phyloP scores from a whole-genome alignment of 2,797 vertebrate genomes.

The Lacerta bilineata region DNA sequence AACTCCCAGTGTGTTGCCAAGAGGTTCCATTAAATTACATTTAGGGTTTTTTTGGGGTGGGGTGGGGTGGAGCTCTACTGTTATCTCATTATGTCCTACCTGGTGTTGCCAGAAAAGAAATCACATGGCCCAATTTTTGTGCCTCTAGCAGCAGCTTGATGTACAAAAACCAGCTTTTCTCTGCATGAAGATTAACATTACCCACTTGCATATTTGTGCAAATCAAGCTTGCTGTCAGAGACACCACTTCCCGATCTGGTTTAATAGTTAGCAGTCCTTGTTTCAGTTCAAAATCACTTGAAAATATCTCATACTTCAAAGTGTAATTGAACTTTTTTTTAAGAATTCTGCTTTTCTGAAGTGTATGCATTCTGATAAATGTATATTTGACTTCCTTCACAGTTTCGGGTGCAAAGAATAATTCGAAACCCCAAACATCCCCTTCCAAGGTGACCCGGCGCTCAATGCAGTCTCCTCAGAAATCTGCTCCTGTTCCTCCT shows the following conservation, averaged over 20 bases:
- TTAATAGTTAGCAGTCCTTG: background rate
- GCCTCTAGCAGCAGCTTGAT: background rate
- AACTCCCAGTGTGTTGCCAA: background rate
- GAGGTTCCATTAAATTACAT: background rate
- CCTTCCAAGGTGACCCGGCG: constrained; percentile 87
- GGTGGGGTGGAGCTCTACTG: background rate
- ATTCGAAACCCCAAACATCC: constrained; percentile 81
- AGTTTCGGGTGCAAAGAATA: constrained; percentile 88
- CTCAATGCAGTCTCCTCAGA: constrained; percentile 88
- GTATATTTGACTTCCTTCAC: constrained; percentile 72
- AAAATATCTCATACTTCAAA: constrained; percentile 23
- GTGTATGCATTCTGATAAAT: constrained; percentile 41
- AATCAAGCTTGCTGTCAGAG: background rate
- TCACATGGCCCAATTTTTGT: background rate
- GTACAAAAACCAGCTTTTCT: background rate
- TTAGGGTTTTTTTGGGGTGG: background rate
- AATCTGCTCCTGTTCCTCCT: constrained; percentile 75
- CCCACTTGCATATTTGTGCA: background rate
- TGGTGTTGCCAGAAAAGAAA: background rate
- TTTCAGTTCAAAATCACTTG: background rate
- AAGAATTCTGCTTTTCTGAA: background rate
- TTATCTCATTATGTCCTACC: background rate
- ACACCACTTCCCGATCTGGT: background rate
- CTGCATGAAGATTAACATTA: background rate
- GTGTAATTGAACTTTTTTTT: constrained; percentile 42